These are phyloP conservation scores for Danio kyathit DNA, from an alignment of 2,797 vertebrate species.

Conservation along the genomic window DNA sequence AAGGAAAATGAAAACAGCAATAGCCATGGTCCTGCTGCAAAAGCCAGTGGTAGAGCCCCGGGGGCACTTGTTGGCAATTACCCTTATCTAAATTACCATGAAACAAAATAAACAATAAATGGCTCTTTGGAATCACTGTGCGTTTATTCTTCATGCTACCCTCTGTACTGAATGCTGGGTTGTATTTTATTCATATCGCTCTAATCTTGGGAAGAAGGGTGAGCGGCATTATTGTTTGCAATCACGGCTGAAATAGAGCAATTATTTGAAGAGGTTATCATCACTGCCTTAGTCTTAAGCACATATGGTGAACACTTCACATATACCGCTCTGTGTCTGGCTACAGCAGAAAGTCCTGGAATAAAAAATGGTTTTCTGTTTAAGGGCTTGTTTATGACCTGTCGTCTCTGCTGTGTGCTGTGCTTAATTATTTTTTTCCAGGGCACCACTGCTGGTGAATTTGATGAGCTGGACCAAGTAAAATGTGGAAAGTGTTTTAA, in stretches of 20 bases:
- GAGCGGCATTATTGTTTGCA: slow-evolving; percentile 38
- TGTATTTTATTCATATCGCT: slow-evolving; percentile 47
- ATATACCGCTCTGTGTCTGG: background rate
- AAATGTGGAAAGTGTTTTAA: slow-evolving; percentile 2
- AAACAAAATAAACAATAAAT: slow-evolving; percentile 50
- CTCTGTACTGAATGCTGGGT: slow-evolving; percentile 26
- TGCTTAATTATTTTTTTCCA: slow-evolving; percentile 7
- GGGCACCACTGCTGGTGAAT: background rate
- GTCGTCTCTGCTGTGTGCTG: slow-evolving; percentile 6
- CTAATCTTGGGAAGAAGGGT: slow-evolving; percentile 12
- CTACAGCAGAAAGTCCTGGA: background rate
- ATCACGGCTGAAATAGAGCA: slow-evolving; percentile 41
- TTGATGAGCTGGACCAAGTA: background rate
- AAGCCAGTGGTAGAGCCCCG: slow-evolving; percentile 27
- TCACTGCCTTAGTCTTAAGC: slow-evolving; percentile 21
- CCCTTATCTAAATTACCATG: slow-evolving; percentile 51
- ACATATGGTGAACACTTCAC: slow-evolving; percentile 10
- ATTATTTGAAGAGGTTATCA: slow-evolving; percentile 51
- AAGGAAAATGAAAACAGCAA: slow-evolving; percentile 12
- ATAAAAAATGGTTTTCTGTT: background rate
- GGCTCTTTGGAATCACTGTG: slow-evolving; percentile 5
- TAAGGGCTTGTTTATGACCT: slow-evolving; percentile 13
- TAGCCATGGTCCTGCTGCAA: slow-evolving; percentile 22
- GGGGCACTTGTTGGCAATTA: slow-evolving; percentile 48
- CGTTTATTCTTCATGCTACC: slow-evolving; percentile 23